Percentiles rank a stretch among this genome's conserved stretches.
Evolutionary conservation across 2,888 invertebrate genomes (phyloP).

Genomic region (Labia minor): DNA sequence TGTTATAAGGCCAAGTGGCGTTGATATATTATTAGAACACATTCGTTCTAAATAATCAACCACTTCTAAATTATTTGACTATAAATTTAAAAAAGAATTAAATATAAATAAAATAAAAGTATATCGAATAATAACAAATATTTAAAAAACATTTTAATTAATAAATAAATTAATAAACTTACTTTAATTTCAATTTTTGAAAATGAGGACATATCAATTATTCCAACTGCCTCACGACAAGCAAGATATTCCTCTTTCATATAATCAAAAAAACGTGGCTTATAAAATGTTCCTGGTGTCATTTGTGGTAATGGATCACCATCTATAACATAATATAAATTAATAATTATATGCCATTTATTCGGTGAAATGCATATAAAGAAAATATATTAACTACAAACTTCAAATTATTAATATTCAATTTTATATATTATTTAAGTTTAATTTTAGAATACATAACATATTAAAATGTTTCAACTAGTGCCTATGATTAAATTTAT

Average conservation of each 20-base stretch:
- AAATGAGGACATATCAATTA: constrained; percentile 70
- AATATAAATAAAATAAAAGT: constrained; percentile 15
- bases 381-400: background rate
- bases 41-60: constrained; percentile 51
- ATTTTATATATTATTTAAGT: background rate
- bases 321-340: constrained; percentile 30
- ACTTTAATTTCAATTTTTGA: constrained; percentile 64
- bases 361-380: background rate
- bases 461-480: too few species aligned
- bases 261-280: constrained; percentile 56
- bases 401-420: too few species aligned
- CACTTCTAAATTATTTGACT: constrained; percentile 49
- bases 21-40: constrained; percentile 56
- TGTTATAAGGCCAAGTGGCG: constrained; percentile 50
- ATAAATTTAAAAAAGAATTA: constrained; percentile 21
- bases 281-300: constrained; percentile 52
- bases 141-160: background rate
- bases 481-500: too few species aligned
- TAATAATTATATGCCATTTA: too few species aligned
- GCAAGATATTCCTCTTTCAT: constrained; percentile 60
- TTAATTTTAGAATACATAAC: too few species aligned
- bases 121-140: background rate
- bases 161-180: constrained; percentile 27
- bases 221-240: constrained; percentile 62
- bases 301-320: constrained; percentile 42